Base-by-base conservation (phyloP, 2,113 vertebrate genomes). In the Istiophorus platypterus region DNA sequence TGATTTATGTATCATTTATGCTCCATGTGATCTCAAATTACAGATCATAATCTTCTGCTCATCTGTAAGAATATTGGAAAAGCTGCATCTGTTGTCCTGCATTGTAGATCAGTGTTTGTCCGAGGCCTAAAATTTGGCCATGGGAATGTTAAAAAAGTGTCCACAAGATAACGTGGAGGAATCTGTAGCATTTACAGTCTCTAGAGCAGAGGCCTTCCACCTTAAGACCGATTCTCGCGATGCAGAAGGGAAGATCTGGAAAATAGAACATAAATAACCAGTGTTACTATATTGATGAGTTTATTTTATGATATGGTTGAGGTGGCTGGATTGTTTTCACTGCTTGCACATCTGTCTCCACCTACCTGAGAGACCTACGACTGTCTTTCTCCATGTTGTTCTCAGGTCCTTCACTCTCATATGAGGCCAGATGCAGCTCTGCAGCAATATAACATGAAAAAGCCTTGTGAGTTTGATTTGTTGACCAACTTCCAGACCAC, bases 371-470 rank as follows among this genome's bases (percentile, higher is more conserved):
- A 72, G 96, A 96, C 92, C 99, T 96, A 90, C 98, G 98, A 91
- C 97, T 96, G 95, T 99, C 97, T 84, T 99, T 99, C 92, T 99
- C 98, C 92, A 97, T 82, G 85, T 98, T 96, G 93, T 99, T 99
- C 93, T 99, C 98, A 0, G 98, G 98, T 66, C 98, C 96, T 92
- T 99, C 97, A 0, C 97, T 98, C 83, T 99, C 98, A 17, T 99
- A 99, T 0, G 98, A 99, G 31, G 98, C 97, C 95, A 98, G 92
- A 80, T 97, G 97, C 87, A 99, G 96, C 90, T 97, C 98, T 99
- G 89, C 27, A 92, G 88, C 45, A 85, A 74, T 47, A 90, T 66
- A 88, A 91, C n/a, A 57, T 78, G 20, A 69, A 5, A 47, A 37
- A 65, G 1, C 17, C 3, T 15, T 2, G 2, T 52, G 14, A 71